Percentiles rank a stretch among this genome's conserved stretches.
Conservation (phyloP, 2,113 vertebrate species). For the Melanostigma gelatinosum region DNA sequence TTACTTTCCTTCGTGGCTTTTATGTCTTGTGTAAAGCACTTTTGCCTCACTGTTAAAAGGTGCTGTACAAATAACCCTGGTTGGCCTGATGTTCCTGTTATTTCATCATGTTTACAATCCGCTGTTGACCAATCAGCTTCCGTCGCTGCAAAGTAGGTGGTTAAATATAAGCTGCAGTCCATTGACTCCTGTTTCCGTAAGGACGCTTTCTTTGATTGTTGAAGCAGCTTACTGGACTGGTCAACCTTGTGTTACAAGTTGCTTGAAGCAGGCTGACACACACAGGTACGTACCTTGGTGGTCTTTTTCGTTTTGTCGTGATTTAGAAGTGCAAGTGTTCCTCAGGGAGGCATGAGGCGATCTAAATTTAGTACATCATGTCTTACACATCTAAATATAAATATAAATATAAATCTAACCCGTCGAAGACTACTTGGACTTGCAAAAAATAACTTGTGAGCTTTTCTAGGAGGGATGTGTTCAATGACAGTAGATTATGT, state of each 20-base stretch:
- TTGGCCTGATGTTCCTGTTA: conserved; percentile 2
- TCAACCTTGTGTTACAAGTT: background rate
- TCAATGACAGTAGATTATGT: no score
- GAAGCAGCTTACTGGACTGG: conserved; percentile 3
- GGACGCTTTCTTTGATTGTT: background rate
- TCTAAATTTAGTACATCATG: background rate
- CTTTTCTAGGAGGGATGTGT: no score
- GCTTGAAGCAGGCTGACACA: conserved; percentile 21
- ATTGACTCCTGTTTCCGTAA: conserved; percentile 19
- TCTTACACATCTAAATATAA: background rate
- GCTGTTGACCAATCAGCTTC: conserved; percentile 60
- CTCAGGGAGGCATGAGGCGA: background rate
- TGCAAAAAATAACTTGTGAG: no score
- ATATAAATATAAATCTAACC: no score
- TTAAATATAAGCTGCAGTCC: conserved; percentile 58
- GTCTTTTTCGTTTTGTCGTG: background rate
- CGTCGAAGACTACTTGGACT: no score
- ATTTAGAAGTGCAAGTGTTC: background rate
- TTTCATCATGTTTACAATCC: conserved; percentile 74
- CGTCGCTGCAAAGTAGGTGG: conserved; percentile 26
- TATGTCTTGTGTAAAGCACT: background rate
- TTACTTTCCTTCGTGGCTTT: background rate
- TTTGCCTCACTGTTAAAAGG: background rate
- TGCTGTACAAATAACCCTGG: background rate
- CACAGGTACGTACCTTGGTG: conserved; percentile 48